A percentile compares a stretch with the other conserved stretches of the same genome.
Conservation (phyloP, 2,888 invertebrate genomes). For the Auanema sp. region DNA sequence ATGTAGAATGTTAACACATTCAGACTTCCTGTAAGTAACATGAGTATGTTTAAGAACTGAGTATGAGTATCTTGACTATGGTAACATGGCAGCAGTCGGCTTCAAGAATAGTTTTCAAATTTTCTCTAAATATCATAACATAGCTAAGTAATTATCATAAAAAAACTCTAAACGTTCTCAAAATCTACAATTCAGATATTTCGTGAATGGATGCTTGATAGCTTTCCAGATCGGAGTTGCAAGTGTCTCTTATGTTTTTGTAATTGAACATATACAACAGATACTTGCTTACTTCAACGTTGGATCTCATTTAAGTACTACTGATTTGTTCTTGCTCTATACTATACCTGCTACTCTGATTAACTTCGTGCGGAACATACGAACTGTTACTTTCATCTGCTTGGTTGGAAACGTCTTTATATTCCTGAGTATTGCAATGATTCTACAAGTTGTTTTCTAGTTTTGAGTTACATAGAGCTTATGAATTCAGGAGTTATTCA, state of each 20-base stretch:
- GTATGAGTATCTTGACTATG: conserved; percentile 62
- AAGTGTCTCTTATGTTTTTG: conserved; percentile 24
- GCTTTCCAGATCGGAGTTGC: conserved; percentile 49
- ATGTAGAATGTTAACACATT: conserved; percentile 30
- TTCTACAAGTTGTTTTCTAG: conserved; percentile 35
- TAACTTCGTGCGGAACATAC: conserved; percentile 36
- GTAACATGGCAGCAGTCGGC: conserved; percentile 62
- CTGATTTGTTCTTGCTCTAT: conserved; percentile 24
- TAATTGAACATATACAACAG: conserved; percentile 16
- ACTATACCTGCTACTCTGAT: conserved; percentile 42
- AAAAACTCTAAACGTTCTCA: not conserved
- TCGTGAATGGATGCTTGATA: conserved; percentile 37
- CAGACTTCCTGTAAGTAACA: not conserved
- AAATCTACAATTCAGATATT: conserved; percentile 26
- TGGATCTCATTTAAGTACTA: not conserved
- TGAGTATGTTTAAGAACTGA: conserved; percentile 34
- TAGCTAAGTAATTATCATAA: conserved; percentile 22
- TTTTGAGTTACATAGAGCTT: not conserved
- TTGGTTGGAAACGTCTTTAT: conserved; percentile 47
- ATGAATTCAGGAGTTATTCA: not conserved
- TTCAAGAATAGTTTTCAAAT: conserved; percentile 41
- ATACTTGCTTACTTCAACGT: conserved; percentile 40
- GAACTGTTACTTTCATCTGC: conserved; percentile 37
- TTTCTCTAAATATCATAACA: conserved; percentile 24
- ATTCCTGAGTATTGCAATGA: conserved; percentile 35